Base-by-base conservation (phyloP, 2,888 invertebrate genomes). In the Acanthopleura granulata region DNA sequence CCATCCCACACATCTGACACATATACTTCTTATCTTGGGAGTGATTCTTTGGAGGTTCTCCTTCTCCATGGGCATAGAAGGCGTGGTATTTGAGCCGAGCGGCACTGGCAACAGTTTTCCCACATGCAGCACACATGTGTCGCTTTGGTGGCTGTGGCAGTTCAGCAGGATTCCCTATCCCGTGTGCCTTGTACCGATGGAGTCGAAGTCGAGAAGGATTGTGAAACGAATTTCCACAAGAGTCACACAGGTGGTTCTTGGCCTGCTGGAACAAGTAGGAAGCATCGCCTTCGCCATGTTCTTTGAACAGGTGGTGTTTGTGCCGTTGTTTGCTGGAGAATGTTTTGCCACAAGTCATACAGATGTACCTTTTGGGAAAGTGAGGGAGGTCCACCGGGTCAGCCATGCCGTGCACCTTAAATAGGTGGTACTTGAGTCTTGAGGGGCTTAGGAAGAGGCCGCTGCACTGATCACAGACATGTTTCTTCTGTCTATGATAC, bases 221-320 rank as follows among this genome's bases (percentile, higher is more conserved):
- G 25, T 66, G 66, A 25, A 27, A 66, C 1, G 66, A 27, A 27
- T 66, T 66, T 22, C 22, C 66, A 27, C 66, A 66, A 1, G 18
- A 15, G 16, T 66, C 25, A 66, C 66, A 66, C 16, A 27, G 4
- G 14, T 66, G 66, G 16, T 66, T 66, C 16, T 66, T 27, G 25
- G 22, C 15, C 6, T 18, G 16, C 15, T 16, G 66, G 16, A 66
- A 22, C 6, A 66, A 22, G 25, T 27, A 27, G 22, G 66, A 66
- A 22, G 66, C 22, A 27, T 66, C 66, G 14, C 66, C 66, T 25
- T 66, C 27, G 11, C 66, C 66, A 66, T 66, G 66, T 6, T 22
- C 66, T 27, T 27, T 66, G 25, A 27, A 66, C 3, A 66, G 16
- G 25, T 66, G 66, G 29, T 66, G 66, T 22, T 25, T 66, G 66